Evolutionary conservation across 1,140 invertebrate species (phyloP).

Genomic region (Oncopodura yosiiana): DNA sequence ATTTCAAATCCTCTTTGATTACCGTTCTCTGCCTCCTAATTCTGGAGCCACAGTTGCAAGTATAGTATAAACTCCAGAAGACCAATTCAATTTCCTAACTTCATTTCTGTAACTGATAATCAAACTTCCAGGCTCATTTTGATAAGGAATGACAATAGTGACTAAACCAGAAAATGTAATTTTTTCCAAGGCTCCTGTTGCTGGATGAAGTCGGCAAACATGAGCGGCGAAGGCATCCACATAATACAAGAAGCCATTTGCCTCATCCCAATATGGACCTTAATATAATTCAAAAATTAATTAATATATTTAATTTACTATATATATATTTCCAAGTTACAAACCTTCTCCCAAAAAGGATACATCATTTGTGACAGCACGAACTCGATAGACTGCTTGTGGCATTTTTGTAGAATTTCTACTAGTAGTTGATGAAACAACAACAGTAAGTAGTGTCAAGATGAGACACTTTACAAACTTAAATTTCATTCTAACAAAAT

Average conservation of each 20-base stretch:
- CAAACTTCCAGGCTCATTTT: constrained; percentile 5
- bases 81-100: constrained; percentile 9
- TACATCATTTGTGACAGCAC: no score
- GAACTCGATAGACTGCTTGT: no score
- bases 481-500: no score
- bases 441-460: no score
- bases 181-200: neutral
- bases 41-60: constrained; percentile 8
- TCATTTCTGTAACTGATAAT: constrained; percentile 4
- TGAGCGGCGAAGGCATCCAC: constrained; percentile 1
- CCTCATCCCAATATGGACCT: constrained; percentile 12
- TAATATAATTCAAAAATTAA: constrained; percentile 10
- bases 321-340: no score
- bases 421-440: no score
- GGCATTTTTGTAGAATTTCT: no score
- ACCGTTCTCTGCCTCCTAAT: neutral
- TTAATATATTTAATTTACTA: no score
- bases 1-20: no score
- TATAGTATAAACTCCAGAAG: neutral
- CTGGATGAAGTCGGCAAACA: constrained; percentile 6
- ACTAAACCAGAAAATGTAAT: neutral
- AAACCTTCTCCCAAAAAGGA: no score
- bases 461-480: no score
- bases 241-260: constrained; percentile 6
- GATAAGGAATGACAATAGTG: constrained; percentile 12